Conservation (phyloP, 2,113 vertebrate species). For the Nicator chloris region DNA sequence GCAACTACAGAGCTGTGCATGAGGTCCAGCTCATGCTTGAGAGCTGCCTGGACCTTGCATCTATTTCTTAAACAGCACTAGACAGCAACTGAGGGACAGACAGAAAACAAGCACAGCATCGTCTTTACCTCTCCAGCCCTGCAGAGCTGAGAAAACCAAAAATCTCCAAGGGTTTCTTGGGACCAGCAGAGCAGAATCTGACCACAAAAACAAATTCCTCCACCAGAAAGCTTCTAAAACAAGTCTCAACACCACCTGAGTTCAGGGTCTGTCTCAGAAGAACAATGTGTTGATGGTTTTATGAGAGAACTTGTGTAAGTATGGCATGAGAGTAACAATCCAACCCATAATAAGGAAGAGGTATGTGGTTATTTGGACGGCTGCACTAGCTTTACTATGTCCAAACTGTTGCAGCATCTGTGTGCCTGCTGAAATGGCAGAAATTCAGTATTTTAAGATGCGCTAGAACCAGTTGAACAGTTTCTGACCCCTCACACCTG, state of each 20-base stretch:
- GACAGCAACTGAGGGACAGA: background rate
- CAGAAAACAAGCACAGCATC: background rate
- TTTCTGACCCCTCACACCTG: slow-evolving; percentile 13
- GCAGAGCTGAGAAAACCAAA: background rate
- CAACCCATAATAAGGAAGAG: background rate
- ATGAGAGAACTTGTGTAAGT: background rate
- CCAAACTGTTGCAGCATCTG: background rate
- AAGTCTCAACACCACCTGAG: background rate
- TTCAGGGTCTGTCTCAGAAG: background rate
- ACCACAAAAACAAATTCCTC: background rate
- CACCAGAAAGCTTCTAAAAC: background rate
- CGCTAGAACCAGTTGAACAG: background rate
- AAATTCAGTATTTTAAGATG: slow-evolving; percentile 28
- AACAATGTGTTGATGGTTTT: background rate
- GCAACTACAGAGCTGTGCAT: background rate
- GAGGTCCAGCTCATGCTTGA: background rate
- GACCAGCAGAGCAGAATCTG: background rate
- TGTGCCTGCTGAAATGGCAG: background rate
- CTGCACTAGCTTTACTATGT: background rate
- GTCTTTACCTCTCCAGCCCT: background rate
- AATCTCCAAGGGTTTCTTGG: background rate
- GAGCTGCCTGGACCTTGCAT: background rate
- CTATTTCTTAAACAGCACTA: background rate
- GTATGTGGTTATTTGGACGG: background rate
- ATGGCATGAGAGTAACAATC: background rate